Evolutionary conservation across 2,113 vertebrate species (phyloP).

Genomic region (Sceloporus undulatus): DNA sequence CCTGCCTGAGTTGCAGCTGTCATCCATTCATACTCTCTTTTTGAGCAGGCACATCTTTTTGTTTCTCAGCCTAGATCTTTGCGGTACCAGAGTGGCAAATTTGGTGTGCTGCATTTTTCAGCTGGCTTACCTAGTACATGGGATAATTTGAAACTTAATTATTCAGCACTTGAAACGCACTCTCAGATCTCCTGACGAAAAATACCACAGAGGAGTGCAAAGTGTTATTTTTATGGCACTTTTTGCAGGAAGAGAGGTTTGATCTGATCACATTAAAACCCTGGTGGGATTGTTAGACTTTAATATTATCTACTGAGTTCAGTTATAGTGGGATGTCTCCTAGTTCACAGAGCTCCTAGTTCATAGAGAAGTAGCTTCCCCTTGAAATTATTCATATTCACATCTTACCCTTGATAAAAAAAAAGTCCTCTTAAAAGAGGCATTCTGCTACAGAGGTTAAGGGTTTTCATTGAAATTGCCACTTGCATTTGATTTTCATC

Average conservation of each 20-base stretch:
- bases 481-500: slow-evolving; percentile 36
- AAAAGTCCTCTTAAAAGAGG: slow-evolving; percentile 30
- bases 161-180: slow-evolving; percentile 23
- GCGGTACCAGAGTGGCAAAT: accelerated
- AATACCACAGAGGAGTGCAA: slow-evolving; percentile 29
- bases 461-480: slow-evolving; percentile 30
- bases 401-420: slow-evolving; percentile 21
- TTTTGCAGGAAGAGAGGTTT: slow-evolving; percentile 44
- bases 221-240: slow-evolving; percentile 26
- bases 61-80: neutral
- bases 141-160: slow-evolving; percentile 36
- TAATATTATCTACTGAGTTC: slow-evolving; percentile 30
- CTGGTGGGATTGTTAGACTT: slow-evolving; percentile 48
- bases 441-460: slow-evolving; percentile 35
- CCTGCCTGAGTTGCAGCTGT: neutral
- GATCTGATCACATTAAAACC: slow-evolving; percentile 42
- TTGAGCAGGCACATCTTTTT: neutral
- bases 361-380: slow-evolving; percentile 31
- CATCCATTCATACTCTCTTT: neutral
- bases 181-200: slow-evolving; percentile 37
- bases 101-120: neutral
- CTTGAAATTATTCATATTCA: slow-evolving; percentile 24
- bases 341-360: slow-evolving; percentile 34
- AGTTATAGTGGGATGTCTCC: slow-evolving; percentile 26
- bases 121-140: neutral